Conservation (phyloP, 2,888 invertebrate species). For the Plebejus anna region DNA sequence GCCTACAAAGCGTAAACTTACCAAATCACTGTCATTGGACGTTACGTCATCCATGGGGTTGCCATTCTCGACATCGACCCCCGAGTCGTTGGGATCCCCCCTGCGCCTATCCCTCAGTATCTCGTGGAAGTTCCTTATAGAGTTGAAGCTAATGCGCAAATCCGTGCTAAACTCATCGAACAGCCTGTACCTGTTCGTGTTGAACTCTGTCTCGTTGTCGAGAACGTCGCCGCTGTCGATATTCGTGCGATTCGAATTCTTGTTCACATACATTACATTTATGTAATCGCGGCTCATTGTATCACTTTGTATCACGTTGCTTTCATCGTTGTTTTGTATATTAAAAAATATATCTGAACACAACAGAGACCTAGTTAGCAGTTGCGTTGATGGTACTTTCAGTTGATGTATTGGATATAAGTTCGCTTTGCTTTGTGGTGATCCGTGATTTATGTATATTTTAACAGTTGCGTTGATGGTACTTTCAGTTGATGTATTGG, state of each 20-base stretch:
- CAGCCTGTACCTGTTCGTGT: conserved; percentile 73
- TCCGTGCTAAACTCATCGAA: conserved; percentile 74
- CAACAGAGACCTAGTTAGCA: conserved; percentile 34
- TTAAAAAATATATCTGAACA: conserved; percentile 33
- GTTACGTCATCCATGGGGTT: conserved; percentile 61
- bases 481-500: conserved; percentile 50
- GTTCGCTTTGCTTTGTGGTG: conserved; percentile 38
- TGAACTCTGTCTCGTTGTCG: conserved; percentile 73
- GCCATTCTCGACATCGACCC: conserved; percentile 73
- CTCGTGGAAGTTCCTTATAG: conserved; percentile 58
- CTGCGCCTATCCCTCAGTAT: conserved; percentile 48
- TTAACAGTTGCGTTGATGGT: conserved; percentile 46
- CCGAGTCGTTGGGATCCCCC: conserved; percentile 68
- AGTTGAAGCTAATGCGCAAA: conserved; percentile 63
- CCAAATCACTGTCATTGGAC: conserved; percentile 69
- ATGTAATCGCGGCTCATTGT: conserved; percentile 71
- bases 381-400: conserved; percentile 45
- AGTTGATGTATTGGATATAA: conserved; percentile 58
- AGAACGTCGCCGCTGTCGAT: conserved; percentile 55
- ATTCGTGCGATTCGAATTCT: conserved; percentile 49
- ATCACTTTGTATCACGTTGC: conserved; percentile 36
- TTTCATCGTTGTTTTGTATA: conserved; percentile 39
- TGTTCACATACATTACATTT: conserved; percentile 61
- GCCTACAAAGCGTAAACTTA: conserved; percentile 49
- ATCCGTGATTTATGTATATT: background rate